phyloP scores from a whole-genome alignment of 2,113 vertebrate species.

The Syrmaticus mikado region DNA sequence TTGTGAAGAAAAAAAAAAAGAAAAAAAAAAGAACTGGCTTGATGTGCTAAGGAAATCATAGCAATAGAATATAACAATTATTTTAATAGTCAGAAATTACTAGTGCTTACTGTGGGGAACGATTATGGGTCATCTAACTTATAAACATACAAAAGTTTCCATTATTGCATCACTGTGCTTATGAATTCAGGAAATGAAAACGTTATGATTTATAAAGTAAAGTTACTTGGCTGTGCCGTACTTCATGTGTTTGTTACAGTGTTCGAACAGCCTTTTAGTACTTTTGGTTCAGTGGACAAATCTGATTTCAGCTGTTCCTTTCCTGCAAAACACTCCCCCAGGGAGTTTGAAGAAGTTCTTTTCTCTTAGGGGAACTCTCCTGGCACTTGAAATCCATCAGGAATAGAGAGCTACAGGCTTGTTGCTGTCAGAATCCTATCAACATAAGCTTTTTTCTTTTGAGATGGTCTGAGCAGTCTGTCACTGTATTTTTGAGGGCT shows the following conservation, averaged over 20 bases:
- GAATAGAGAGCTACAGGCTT: conserved; percentile 24
- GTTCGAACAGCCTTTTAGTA: neutral
- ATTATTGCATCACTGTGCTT: conserved; percentile 61
- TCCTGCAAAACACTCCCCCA: neutral
- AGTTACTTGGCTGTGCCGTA: conserved; percentile 38
- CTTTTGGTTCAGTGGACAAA: conserved; percentile 41
- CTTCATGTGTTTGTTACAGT: conserved; percentile 17
- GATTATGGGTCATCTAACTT: conserved; percentile 50
- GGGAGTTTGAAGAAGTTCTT: conserved; percentile 43
- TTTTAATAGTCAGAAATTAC: conserved; percentile 61
- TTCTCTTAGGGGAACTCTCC: conserved; percentile 13
- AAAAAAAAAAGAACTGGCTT: neutral
- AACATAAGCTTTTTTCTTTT: conserved; percentile 20
- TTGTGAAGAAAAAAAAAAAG: conserved; percentile 35
- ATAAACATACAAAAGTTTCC: conserved; percentile 64
- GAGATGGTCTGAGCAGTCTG: conserved; percentile 51
- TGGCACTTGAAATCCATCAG: conserved; percentile 35
- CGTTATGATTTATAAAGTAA: conserved; percentile 51
- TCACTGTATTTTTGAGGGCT: conserved; percentile 30
- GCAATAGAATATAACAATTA: conserved; percentile 39
- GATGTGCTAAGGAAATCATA: neutral
- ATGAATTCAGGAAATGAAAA: conserved; percentile 68
- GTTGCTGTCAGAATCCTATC: conserved; percentile 63
- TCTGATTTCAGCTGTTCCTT: conserved; percentile 35
- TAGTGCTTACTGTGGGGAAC: conserved; percentile 22